phyloP scores from a whole-genome alignment of 1,140 invertebrate species.

The Hermatobates lingyangjiaoensis region DNA sequence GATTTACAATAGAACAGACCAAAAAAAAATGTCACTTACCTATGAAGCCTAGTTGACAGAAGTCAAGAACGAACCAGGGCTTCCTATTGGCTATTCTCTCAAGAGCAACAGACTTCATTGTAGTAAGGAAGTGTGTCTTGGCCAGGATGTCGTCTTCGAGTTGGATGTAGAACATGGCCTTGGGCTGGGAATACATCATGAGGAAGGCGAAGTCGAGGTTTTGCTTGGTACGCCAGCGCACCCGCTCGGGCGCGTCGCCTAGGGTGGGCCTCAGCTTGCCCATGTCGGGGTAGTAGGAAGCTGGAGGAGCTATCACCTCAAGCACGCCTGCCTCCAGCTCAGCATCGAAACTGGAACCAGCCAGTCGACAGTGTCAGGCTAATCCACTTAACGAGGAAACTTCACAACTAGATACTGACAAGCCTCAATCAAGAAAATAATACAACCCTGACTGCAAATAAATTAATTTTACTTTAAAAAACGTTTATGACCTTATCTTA shows the following conservation, averaged over 20 bases:
- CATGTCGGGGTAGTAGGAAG: constrained; percentile 78
- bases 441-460: too few species aligned
- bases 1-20: neutral
- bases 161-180: constrained; percentile 65
- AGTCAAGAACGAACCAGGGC: constrained; percentile 82
- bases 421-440: too few species aligned
- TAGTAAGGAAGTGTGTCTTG: constrained; percentile 63
- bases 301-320: constrained; percentile 71
- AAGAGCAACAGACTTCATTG: constrained; percentile 76
- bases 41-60: constrained; percentile 83
- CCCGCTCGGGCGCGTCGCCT: constrained; percentile 71
- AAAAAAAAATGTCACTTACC: constrained; percentile 29
- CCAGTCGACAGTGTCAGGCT: too few species aligned
- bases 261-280: constrained; percentile 54
- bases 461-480: too few species aligned
- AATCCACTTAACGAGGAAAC: too few species aligned
- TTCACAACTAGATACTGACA: too few species aligned
- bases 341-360: constrained; percentile 50
- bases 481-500: too few species aligned
- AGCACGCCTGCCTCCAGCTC: constrained; percentile 64
- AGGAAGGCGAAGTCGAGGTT: constrained; percentile 90
- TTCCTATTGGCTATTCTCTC: constrained; percentile 52
- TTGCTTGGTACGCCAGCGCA: constrained; percentile 90
- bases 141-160: constrained; percentile 90
- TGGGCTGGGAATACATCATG: constrained; percentile 81